Evolutionary conservation across 1,140 invertebrate species (phyloP).

Genomic region (Kradibia gibbosae): DNA sequence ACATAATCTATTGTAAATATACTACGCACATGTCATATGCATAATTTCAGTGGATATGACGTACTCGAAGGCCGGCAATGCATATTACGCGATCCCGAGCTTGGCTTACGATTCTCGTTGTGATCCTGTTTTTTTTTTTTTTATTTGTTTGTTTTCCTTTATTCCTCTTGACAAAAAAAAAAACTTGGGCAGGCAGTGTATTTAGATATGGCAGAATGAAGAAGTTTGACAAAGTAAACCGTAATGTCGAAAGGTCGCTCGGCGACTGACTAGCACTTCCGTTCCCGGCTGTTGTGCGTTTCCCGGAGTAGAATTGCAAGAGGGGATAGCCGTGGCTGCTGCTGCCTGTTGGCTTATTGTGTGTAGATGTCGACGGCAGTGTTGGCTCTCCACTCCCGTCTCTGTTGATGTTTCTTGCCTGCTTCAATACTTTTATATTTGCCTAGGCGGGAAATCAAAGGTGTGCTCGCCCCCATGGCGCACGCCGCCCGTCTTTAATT

Average conservation of each 20-base stretch:
- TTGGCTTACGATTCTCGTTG: too few relatives aligned
- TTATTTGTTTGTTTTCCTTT: too few relatives aligned
- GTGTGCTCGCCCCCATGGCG: not conserved
- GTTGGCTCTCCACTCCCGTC: slow-evolving; percentile 55
- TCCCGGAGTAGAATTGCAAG: slow-evolving; percentile 62
- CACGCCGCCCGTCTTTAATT: slow-evolving; percentile 33
- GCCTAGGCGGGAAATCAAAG: slow-evolving; percentile 53
- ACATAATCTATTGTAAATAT: too few relatives aligned
- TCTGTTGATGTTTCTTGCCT: slow-evolving; percentile 60
- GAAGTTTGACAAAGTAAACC: slow-evolving; percentile 58
- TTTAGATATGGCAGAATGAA: not conserved
- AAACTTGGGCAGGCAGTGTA: not conserved
- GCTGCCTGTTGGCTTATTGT: slow-evolving; percentile 69
- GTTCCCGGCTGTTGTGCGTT: slow-evolving; percentile 72
- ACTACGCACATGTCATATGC: too few relatives aligned
- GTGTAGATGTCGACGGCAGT: slow-evolving; percentile 62
- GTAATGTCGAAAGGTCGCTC: slow-evolving; percentile 73
- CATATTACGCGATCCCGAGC: too few relatives aligned
- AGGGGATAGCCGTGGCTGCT: slow-evolving; percentile 25
- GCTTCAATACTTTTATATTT: slow-evolving; percentile 56
- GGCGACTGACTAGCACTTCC: slow-evolving; percentile 74
- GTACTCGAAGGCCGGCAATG: too few relatives aligned
- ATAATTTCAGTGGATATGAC: too few relatives aligned
- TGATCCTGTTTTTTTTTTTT: too few relatives aligned
- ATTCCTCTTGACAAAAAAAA: too few relatives aligned